These are phyloP conservation scores for Colinus virginianus DNA, from an alignment of 2,113 vertebrate species.

Conservation along the genomic window DNA sequence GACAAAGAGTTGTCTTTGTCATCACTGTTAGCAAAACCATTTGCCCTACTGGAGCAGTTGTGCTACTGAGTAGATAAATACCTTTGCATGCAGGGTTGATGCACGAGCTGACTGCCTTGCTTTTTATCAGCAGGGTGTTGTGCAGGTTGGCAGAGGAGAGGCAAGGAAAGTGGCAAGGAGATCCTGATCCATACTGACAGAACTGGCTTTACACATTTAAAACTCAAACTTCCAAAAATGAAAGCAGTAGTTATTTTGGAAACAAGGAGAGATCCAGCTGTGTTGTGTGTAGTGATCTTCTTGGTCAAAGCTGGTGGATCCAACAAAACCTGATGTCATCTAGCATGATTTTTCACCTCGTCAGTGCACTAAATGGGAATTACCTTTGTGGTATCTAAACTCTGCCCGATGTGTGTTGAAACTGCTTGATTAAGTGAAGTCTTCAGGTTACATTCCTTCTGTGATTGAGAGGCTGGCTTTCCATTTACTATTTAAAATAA, in stretches of 20 bases:
- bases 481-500: not conserved
- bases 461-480: not conserved
- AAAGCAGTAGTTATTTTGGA: not conserved
- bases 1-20: not conserved
- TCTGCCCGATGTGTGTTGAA: not conserved
- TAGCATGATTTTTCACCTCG: not conserved
- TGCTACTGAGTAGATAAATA: not conserved
- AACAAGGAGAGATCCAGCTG: not conserved
- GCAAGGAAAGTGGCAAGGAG: not conserved
- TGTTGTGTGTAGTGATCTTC: not conserved
- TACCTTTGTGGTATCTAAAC: not conserved
- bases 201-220: not conserved
- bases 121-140: not conserved
- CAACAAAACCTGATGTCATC: not conserved
- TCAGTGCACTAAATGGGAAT: not conserved
- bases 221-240: not conserved
- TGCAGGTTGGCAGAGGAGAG: not conserved
- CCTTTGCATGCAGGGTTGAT: not conserved
- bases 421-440: not conserved
- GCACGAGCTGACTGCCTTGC: not conserved
- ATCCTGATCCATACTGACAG: not conserved
- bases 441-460: not conserved
- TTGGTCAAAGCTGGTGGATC: not conserved
- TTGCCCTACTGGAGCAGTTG: not conserved
- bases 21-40: not conserved